These are phyloP conservation scores for Metopolophium dirhodum DNA, from an alignment of 1,140 invertebrate species.

Conservation along the genomic window DNA sequence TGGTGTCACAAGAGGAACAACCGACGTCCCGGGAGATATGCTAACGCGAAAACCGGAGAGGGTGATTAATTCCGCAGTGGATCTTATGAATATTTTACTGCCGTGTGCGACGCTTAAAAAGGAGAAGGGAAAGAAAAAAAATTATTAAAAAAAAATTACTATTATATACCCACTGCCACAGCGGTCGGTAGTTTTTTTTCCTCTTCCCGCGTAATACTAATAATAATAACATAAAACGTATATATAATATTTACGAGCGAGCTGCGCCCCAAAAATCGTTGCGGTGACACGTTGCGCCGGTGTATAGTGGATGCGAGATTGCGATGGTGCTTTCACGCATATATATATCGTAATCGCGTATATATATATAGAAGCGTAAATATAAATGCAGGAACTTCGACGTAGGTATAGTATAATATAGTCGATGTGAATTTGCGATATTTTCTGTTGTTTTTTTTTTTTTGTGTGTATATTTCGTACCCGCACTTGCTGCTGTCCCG, in stretches of 20 bases:
- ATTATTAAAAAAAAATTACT: constrained; percentile 44
- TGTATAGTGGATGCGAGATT: too few species aligned
- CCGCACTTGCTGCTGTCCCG: not conserved
- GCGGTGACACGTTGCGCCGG: not conserved
- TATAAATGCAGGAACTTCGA: not conserved
- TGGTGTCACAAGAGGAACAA: constrained; percentile 43
- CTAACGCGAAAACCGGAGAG: constrained; percentile 54
- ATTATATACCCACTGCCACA: not conserved
- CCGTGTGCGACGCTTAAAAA: not conserved
- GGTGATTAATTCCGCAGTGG: constrained; percentile 50
- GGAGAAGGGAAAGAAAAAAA: not conserved
- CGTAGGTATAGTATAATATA: not conserved
- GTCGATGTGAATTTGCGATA: not conserved
- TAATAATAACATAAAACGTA: not conserved
- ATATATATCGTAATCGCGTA: not conserved
- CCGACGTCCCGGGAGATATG: constrained; percentile 55
- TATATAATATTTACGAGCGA: not conserved
- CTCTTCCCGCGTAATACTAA: not conserved
- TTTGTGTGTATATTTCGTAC: not conserved
- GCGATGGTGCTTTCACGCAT: not conserved
- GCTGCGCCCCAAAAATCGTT: not conserved
- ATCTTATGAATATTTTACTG: constrained; percentile 53
- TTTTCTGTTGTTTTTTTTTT: not conserved
- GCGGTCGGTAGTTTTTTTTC: not conserved
- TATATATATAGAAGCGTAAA: not conserved